Evolutionary conservation across 1,140 invertebrate species (phyloP).

Genomic region (Lutraria rhynchaena): DNA sequence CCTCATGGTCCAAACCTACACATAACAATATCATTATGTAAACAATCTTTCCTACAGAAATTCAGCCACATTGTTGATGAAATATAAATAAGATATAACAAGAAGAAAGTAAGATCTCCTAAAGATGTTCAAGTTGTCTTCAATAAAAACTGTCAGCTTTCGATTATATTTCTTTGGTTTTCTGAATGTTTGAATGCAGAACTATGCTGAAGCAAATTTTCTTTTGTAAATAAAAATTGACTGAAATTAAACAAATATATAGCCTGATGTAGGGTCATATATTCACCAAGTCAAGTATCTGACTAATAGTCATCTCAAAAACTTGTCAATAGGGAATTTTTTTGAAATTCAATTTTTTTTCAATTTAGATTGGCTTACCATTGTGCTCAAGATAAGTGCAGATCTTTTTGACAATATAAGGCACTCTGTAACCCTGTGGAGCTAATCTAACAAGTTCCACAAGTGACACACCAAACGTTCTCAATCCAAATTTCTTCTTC

Average conservation of each 20-base stretch:
- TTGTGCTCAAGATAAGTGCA: slow-evolving; percentile 78
- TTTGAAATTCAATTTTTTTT: too few species aligned
- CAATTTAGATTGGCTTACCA: slow-evolving; percentile 74
- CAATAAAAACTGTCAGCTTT: not conserved
- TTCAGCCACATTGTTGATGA: not conserved
- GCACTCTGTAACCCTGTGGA: slow-evolving; percentile 68
- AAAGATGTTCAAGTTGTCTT: not conserved
- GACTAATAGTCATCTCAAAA: too few species aligned
- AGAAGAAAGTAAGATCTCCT: not conserved
- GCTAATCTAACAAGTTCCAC: slow-evolving; percentile 73
- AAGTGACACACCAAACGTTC: slow-evolving; percentile 79
- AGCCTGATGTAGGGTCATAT: too few species aligned
- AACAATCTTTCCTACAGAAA: not conserved
- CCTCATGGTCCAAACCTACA: slow-evolving; percentile 77
- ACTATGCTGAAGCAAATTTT: too few species aligned
- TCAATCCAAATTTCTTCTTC: slow-evolving; percentile 67
- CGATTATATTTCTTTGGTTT: too few species aligned
- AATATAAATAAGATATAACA: not conserved
- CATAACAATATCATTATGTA: not conserved
- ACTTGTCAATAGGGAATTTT: too few species aligned
- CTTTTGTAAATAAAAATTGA: too few species aligned
- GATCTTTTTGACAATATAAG: slow-evolving; percentile 76
- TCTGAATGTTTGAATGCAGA: too few species aligned
- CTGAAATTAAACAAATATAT: too few species aligned
- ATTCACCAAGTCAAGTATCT: too few species aligned